Conservation (phyloP, 37 sponge, comb jelly and placozoan species). For the Cliona cf. orientalis region DNA sequence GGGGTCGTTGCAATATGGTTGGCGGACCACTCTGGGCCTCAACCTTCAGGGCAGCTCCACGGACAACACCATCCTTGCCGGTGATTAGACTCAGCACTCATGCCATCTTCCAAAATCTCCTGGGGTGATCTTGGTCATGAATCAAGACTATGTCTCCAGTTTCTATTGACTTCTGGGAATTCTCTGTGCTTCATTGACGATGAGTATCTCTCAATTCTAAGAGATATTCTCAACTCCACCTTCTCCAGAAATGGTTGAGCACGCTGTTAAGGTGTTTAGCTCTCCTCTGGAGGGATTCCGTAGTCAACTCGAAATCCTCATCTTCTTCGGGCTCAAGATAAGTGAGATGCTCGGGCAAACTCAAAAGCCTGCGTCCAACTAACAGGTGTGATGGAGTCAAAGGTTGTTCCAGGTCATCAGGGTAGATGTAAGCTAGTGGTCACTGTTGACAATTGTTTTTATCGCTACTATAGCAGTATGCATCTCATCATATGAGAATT, state of each 20-base stretch:
- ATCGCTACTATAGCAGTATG: constrained; percentile 32
- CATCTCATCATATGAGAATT: constrained; percentile 50
- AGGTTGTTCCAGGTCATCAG: constrained; percentile 49
- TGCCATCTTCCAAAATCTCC: constrained; percentile 46
- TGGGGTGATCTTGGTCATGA: constrained; percentile 45
- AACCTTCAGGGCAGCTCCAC: constrained; percentile 43
- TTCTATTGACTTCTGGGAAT: not conserved
- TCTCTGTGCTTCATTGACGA: not conserved
- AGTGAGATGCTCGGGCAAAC: constrained; percentile 39
- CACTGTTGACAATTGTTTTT: constrained; percentile 36
- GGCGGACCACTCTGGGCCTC: constrained; percentile 3
- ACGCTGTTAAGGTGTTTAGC: constrained; percentile 32
- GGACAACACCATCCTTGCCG: constrained; percentile 32
- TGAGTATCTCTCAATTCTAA: constrained; percentile 27
- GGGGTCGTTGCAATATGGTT: constrained; percentile 34
- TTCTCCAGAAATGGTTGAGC: constrained; percentile 43
- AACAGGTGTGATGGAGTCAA: constrained; percentile 55
- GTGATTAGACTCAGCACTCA: constrained; percentile 4
- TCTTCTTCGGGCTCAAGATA: constrained; percentile 32
- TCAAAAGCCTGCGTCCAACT: constrained; percentile 49
- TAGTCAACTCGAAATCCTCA: constrained; percentile 27
- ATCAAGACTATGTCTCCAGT: constrained; percentile 23
- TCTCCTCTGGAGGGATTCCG: constrained; percentile 26
- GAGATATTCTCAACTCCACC: constrained; percentile 51
- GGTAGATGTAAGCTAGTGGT: constrained; percentile 33